Evolutionary conservation across 2,797 vertebrate genomes (phyloP).

Genomic region (Schizopygopsis malacanthus): DNA sequence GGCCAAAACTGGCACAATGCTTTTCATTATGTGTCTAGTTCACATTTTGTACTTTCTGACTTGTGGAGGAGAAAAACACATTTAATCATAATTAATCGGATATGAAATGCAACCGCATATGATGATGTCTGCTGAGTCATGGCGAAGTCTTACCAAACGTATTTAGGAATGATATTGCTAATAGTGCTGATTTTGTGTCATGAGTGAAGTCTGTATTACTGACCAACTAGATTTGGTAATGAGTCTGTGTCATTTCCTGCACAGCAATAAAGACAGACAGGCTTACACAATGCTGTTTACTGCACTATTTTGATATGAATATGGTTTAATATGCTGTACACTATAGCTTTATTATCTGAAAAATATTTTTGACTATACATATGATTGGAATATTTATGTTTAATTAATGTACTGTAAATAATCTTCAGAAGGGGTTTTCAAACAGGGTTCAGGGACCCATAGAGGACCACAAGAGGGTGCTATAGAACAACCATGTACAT

Average conservation of each 20-base stretch:
- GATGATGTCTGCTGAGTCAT: conserved; percentile 15
- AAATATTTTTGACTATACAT: neutral
- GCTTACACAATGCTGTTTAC: neutral
- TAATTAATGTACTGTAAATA: neutral
- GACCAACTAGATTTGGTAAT: neutral
- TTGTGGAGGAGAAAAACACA: neutral
- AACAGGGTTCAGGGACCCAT: neutral
- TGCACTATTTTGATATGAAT: neutral
- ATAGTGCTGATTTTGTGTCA: neutral
- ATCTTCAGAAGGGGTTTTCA: neutral
- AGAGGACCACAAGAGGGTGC: neutral
- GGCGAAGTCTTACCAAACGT: neutral
- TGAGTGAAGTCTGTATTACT: conserved; percentile 1
- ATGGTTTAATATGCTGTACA: neutral
- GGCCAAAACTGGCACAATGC: conserved; percentile 52
- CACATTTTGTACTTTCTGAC: conserved; percentile 14
- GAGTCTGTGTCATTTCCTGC: conserved; percentile 38
- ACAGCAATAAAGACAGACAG: neutral
- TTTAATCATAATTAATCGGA: neutral
- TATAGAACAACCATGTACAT: neutral
- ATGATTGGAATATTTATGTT: neutral
- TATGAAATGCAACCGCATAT: conserved; percentile 1
- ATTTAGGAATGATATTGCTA: neutral
- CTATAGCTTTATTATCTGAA: neutral
- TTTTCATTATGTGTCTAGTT: conserved; percentile 29